These are phyloP conservation scores for Euclidia mi DNA, from an alignment of 2,888 invertebrate genomes.

Conservation along the genomic window DNA sequence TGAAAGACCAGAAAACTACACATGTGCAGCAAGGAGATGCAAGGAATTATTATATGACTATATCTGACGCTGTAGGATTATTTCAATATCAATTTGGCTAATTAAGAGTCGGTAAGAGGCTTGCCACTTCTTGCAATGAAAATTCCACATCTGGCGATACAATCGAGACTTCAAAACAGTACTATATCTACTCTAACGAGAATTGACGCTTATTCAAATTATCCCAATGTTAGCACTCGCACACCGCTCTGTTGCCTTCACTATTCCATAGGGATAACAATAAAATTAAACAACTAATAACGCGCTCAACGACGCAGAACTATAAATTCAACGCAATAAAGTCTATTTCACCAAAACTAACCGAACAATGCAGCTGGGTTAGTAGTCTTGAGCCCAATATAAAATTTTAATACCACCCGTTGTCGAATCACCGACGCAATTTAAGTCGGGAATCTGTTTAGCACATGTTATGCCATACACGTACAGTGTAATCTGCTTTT, in stretches of 20 bases:
- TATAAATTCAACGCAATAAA: not conserved
- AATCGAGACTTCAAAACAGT: too few species aligned
- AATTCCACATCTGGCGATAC: too few species aligned
- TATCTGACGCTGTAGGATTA: too few species aligned
- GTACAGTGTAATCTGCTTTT: not conserved
- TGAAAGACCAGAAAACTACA: too few species aligned
- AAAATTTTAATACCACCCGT: constrained; percentile 19
- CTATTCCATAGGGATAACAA: not conserved
- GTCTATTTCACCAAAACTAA: constrained; percentile 5
- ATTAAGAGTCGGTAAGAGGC: too few species aligned
- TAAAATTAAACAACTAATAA: constrained; percentile 1
- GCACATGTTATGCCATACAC: constrained; percentile 9
- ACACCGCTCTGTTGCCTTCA: not conserved
- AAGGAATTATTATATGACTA: too few species aligned
- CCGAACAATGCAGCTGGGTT: not conserved
- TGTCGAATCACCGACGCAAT: constrained; percentile 14
- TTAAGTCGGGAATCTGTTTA: constrained; percentile 12
- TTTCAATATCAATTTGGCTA: too few species aligned
- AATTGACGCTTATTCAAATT: too few species aligned
- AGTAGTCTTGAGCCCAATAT: constrained; percentile 1
- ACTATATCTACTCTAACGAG: too few species aligned
- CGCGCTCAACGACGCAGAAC: not conserved
- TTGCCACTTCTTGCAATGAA: too few species aligned
- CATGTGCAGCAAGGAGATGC: too few species aligned
- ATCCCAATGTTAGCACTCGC: too few species aligned